Conservation (phyloP, 2,888 invertebrate genomes). For the Rhimphoctona megacephalus region DNA sequence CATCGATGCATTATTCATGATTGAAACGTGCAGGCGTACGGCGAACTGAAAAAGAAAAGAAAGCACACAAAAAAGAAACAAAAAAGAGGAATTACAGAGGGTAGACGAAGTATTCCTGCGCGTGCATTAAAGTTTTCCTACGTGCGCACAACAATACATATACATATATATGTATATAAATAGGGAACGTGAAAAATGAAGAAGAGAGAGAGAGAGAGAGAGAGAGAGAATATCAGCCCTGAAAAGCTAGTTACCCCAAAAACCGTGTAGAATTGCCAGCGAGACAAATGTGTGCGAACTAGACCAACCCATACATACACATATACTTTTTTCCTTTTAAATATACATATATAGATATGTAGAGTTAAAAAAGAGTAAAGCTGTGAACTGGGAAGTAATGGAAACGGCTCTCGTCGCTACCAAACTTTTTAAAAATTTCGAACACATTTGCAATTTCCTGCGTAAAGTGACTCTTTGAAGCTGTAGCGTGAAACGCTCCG, state of each 20-base stretch:
- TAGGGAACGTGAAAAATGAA: not conserved
- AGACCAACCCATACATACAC: conserved; percentile 28
- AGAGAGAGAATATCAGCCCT: conserved; percentile 29
- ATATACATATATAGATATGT: conserved; percentile 7
- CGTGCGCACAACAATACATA: conserved; percentile 29
- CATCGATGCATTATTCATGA: conserved; percentile 70
- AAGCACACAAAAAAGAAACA: not conserved
- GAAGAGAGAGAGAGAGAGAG: not conserved
- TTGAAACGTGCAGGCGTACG: conserved; percentile 25
- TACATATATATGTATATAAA: conserved; percentile 1
- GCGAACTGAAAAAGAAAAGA: conserved; percentile 26
- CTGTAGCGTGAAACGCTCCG: conserved; percentile 55
- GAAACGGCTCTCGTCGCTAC: conserved; percentile 54
- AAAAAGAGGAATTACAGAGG: conserved; percentile 41
- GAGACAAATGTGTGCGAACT: conserved; percentile 46
- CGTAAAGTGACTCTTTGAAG: conserved; percentile 72
- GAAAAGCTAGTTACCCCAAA: conserved; percentile 66
- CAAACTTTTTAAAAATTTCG: conserved; percentile 69
- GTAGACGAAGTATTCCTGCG: conserved; percentile 48
- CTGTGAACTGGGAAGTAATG: conserved; percentile 28
- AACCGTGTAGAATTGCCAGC: conserved; percentile 66
- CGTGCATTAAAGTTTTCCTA: conserved; percentile 68
- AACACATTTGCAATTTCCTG: conserved; percentile 70
- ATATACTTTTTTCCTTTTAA: not conserved
- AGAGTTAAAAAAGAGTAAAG: conserved; percentile 1